These are phyloP conservation scores for Protula sp. DNA, from an alignment of 2,888 invertebrate genomes.

Conservation along the genomic window DNA sequence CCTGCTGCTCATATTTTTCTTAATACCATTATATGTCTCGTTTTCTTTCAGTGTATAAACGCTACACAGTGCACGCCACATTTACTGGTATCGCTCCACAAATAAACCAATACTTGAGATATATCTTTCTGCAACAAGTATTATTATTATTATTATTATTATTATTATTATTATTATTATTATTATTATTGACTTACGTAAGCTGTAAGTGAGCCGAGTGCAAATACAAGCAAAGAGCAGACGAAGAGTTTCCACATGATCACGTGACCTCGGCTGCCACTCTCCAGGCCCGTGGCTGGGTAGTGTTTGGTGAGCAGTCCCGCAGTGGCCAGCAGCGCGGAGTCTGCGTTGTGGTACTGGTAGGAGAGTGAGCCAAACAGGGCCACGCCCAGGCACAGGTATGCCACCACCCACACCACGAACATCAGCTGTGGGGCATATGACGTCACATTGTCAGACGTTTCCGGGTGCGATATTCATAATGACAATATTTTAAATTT, in stretches of 20 bases:
- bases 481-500: too few relatives aligned
- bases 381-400: slow-evolving; percentile 36
- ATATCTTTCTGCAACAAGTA: too few relatives aligned
- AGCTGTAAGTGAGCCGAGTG: slow-evolving; percentile 35
- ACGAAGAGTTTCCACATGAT: slow-evolving; percentile 30
- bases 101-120: too few relatives aligned
- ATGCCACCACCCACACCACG: slow-evolving; percentile 34
- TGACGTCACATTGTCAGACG: too few relatives aligned
- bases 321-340: slow-evolving; percentile 32
- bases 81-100: too few relatives aligned
- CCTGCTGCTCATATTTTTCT: too few relatives aligned
- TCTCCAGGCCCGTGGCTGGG: slow-evolving; percentile 13
- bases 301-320: slow-evolving; percentile 32
- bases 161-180: too few relatives aligned
- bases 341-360: slow-evolving; percentile 35
- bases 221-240: slow-evolving; percentile 35
- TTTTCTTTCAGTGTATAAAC: too few relatives aligned
- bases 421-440: slow-evolving; percentile 41
- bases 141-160: too few relatives aligned
- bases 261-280: slow-evolving; percentile 5
- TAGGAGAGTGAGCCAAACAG: slow-evolving; percentile 35
- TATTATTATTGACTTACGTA: slow-evolving; percentile 38
- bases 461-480: too few relatives aligned
- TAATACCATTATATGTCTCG: too few relatives aligned
- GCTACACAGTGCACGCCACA: too few relatives aligned